Conservation (phyloP, 1,140 invertebrate species). For the Caenorhabditis tropicalis region DNA sequence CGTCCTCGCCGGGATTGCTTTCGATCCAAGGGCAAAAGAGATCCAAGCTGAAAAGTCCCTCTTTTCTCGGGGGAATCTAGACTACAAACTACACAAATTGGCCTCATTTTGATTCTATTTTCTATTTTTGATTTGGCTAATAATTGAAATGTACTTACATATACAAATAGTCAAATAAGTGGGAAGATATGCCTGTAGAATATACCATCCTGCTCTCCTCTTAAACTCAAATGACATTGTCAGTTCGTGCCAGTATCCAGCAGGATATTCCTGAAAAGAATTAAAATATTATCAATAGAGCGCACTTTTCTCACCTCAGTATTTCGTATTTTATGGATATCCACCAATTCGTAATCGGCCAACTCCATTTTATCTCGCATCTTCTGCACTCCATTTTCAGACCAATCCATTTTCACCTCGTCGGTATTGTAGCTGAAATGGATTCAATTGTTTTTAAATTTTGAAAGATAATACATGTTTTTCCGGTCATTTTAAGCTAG, state of each 20-base stretch:
- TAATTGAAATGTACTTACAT: slow-evolving; percentile 60
- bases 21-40: slow-evolving; percentile 69
- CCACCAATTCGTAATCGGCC: slow-evolving; percentile 69
- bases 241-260: slow-evolving; percentile 71
- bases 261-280: slow-evolving; percentile 65
- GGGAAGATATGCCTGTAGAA: slow-evolving; percentile 70
- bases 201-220: slow-evolving; percentile 71
- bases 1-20: slow-evolving; percentile 70
- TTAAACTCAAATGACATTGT: slow-evolving; percentile 71
- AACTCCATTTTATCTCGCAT: slow-evolving; percentile 72
- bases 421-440: slow-evolving; percentile 70
- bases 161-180: slow-evolving; percentile 72
- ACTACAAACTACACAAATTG: background rate
- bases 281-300: background rate
- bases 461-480: background rate
- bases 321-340: slow-evolving; percentile 63
- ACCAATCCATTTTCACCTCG: slow-evolving; percentile 71
- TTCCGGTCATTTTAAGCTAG: too few species aligned
- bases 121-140: too few species aligned
- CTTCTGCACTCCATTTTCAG: slow-evolving; percentile 63
- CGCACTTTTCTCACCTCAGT: slow-evolving; percentile 59
- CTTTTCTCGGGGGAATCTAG: too few species aligned
- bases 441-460: too few species aligned
- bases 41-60: slow-evolving; percentile 71
- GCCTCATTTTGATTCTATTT: background rate